Base-by-base conservation (phyloP, 2,797 vertebrate genomes). In the Erethizon dorsatum region DNA sequence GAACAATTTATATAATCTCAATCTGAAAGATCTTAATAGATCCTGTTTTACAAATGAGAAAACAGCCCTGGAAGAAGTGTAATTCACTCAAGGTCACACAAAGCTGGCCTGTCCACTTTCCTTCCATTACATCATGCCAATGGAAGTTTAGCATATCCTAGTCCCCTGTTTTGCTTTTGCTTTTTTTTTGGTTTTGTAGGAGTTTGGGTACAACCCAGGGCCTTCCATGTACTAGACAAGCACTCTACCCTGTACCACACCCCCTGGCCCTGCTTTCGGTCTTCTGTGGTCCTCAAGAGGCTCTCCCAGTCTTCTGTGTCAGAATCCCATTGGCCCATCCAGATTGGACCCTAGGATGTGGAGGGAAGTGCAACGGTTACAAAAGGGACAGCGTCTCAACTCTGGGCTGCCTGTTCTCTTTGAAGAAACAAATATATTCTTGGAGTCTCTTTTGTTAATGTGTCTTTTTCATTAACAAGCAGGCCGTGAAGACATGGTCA, bases 11-110 rank as follows among this genome's bases (percentile, higher is more conserved):
- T 71, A 56, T 79, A 37, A 91, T 45, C 54, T 78, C n/a, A 83
- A 86, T n/a, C 33, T 28, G 83, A 28, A 78, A 61, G 47, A 24
- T 94, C 88, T 73, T 67, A 83, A 71, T 5, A 91, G 52, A 95
- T 56, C 45, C 37, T 78, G 14, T 56, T 83, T 87, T 41, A 90
- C 31, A 56, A 77, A 95, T 15, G 17, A 78, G 77, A 61, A 77
- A 82, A 52, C 33, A 69, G 9, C 26, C 50, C 57, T 45, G 31
- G 26, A 56, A 33, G 61, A 91, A 83, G 50, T 10, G 33, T 54
- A 41, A 67, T 26, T 75, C 54, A 45, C 31, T 31, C n/a, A 85
- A n/a, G 47, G 28, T 78, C 67, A n/a, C 57, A 77, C 20, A 57
- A 41, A 86, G 52, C 59, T 75, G n/a, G 83, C 37, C 61, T 54